Base-by-base conservation (phyloP, 1,140 invertebrate species). In the Aricia agestis region DNA sequence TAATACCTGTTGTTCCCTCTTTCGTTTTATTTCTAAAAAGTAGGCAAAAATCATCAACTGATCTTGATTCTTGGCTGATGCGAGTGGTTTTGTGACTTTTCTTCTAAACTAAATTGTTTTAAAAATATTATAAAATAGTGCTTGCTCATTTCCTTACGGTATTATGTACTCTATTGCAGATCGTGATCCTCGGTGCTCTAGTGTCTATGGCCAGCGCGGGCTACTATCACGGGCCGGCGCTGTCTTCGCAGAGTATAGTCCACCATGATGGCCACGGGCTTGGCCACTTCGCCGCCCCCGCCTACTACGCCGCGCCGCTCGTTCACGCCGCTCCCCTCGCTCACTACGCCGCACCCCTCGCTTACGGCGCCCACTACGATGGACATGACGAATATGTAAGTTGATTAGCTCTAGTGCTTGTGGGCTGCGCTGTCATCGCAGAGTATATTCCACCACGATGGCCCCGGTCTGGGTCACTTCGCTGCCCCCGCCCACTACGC, bases 241-340 rank as follows among this genome's bases (percentile, higher is more conserved):
- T 87, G 69, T 92, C 90, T 10, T 86, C 86, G n/a, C 89, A 90
- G 68, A 90, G 82, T 79, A 85, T 88, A 70, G 76, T 89, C 10
- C 86, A 81, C 65, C 89, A 90, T 72, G 87, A 86, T 65, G 80
- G 79, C 6, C 18, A 63, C 19, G 59, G 59, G 19, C 17, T 69
- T 13, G 80, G 74, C 13, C 78, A 81, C 31, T 76, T 78, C 67
- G 77, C 78, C 5, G 81, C 82, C 0, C 82, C 91, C 17, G 80
- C 74, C 15, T 78, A 82, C 59, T 79, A 82, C 65, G 78, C 76
- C 13, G 80, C 80, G n/a, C 83, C 79, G 17, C 31, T 78, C 4
- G 80, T 76, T 18, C 73, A 85, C 66, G 82, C 76, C 11, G 78
- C 79, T 17, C 76, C 80, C 19, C 67, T 71, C 1, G 80, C 78